Conservation (phyloP, 2,888 invertebrate species). For the Venusia cambrica region DNA sequence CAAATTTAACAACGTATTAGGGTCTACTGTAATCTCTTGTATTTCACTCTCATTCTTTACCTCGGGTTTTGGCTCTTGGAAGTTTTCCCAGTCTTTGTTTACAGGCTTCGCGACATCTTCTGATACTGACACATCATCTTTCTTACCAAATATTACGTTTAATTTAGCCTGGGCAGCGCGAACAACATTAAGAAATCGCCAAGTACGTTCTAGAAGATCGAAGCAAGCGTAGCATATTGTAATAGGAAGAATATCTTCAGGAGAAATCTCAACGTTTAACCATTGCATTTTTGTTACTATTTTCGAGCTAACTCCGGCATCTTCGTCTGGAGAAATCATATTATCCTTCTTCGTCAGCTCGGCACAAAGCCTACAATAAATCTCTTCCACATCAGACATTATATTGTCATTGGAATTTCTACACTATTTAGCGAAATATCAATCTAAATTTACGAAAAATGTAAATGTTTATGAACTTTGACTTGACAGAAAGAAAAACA, state of each 20-base stretch:
- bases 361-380: slow-evolving; percentile 68
- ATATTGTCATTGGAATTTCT: slow-evolving; percentile 19
- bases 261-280: slow-evolving; percentile 65
- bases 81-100: slow-evolving; percentile 58
- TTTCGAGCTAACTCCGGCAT: slow-evolving; percentile 58
- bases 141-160: slow-evolving; percentile 40
- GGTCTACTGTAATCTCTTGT: slow-evolving; percentile 39
- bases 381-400: slow-evolving; percentile 55
- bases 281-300: slow-evolving; percentile 62
- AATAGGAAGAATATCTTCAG: slow-evolving; percentile 49
- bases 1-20: slow-evolving; percentile 37
- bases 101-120: slow-evolving; percentile 51
- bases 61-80: slow-evolving; percentile 49
- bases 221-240: slow-evolving; percentile 71
- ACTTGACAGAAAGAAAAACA: too few species aligned
- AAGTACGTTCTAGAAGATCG: slow-evolving; percentile 66
- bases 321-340: slow-evolving; percentile 59
- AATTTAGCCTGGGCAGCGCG: slow-evolving; percentile 62
- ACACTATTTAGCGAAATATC: slow-evolving; percentile 13
- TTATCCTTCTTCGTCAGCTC: slow-evolving; percentile 57
- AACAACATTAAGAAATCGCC: slow-evolving; percentile 61
- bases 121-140: slow-evolving; percentile 25
- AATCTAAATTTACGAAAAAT: slow-evolving; percentile 13
- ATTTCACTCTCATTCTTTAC: slow-evolving; percentile 44
- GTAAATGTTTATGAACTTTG: slow-evolving; percentile 12